Evolutionary conservation across 2,797 vertebrate genomes (phyloP), one percentile per base, ranked within the genome.

Genomic region (Craterocephalus amniculus): DNA sequence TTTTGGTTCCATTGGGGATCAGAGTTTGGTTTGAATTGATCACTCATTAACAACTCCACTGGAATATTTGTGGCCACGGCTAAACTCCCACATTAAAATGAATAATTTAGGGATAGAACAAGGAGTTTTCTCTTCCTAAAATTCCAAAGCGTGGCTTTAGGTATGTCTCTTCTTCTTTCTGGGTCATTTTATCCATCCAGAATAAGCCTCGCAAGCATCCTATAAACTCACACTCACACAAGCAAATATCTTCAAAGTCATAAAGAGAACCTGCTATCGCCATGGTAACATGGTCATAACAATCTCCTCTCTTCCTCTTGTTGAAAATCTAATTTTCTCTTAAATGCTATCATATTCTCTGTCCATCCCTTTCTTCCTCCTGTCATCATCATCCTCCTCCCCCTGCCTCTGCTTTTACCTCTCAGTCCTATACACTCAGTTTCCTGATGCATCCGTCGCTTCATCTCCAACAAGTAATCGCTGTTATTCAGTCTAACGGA

Each of bases 271-370:
- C 79, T 78, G 82, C 76, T 72, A 83, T 88, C 43, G 13, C 84
- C 77, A 89, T 87, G 84, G 88, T 69, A 84, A 90, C 77, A 0
- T 52, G 73, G 63, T 63, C 76, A 84, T 79, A 90, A 90, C 80
- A 90, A 84, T 76, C 76, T 68, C 52, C 48, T 65, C 14, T 14
- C 56, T 72, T 67, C 56, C 31, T 67, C 49, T 45, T 11, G 24
- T 16, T 73, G 72, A 79, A 78, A 81, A 65, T 27, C 54, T 72
- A 31, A 32, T 72, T 73, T 74, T 74, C 60, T 76, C 34, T 54
- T 63, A 52, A 65, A 58, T 73, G 51, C 60, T 61, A 36, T 38
- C 36, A 52, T 45, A 51, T 58, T 38, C 12, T 20, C n/a, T 18
- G 10, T 56, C 49, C 20, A 18, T 38, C 31, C 8, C 13, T 34